Base-by-base conservation (phyloP, 2,113 vertebrate species). In the Poeciliopsis occidentalis region DNA sequence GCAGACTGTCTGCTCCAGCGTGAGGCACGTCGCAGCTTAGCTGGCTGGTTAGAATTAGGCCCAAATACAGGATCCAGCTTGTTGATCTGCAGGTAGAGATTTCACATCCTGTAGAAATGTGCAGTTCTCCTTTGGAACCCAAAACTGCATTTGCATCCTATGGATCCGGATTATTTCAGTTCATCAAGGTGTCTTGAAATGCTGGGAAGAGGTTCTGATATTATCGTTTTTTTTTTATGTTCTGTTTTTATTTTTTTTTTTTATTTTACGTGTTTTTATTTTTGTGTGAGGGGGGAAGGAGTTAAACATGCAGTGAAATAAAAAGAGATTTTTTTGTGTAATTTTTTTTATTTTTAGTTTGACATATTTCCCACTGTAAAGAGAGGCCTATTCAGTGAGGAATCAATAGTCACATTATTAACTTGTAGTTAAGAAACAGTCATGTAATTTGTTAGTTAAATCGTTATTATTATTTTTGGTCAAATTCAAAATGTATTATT, bases 81-180 rank as follows among this genome's bases (percentile, higher is more conserved):
- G 13, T 64, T 29, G 62, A 66, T 60, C 60, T 76, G 60, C 60
- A 76, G 66, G 60, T 60, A 29, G 68, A 54, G 15, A 47, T 47
- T 17, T 47, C 44, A 17, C 4, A 17, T 15, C 6, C 44, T 47
- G 17, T 19, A 5, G 19, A 47, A 17, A 47, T 19, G 6, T 47
- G 15, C 4, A n/a, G 8, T 54, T 54, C 51, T n/a, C 22, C 22
- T 47, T 47, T 47, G 51, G 51, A 54, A 8, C 13, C 44, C 44
- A 47, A 19, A 17, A 19, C 17, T 4, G 15, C 2, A 54, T 24
- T 24, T n/a, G 8, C 22, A 54, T 10, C 51, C 8, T 17, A 54
- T 11, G 22, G 4, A 7, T 24, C 22, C 51, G 6, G 51, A 54
- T 54, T 17, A n/a, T 8, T 54, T 54, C 51, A 54, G 22, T 54